A percentile compares a stretch with the other conserved stretches of the same genome.
Conservation (phyloP, 2,888 invertebrate genomes). For the Xylota sylvarum region DNA sequence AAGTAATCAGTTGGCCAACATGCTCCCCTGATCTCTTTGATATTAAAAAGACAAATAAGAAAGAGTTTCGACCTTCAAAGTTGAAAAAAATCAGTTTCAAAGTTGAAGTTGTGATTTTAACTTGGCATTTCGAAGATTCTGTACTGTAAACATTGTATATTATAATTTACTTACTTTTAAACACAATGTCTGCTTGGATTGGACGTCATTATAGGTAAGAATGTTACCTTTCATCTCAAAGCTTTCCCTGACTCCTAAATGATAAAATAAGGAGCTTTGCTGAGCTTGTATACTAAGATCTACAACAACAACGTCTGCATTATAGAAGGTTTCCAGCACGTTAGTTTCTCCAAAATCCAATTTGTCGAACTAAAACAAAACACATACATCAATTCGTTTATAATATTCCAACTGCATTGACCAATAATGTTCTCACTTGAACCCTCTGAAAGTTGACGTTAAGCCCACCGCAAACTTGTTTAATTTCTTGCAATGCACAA, state of each 20-base stretch:
- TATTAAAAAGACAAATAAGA: no score
- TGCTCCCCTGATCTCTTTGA: no score
- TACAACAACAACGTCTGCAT: constrained; percentile 98
- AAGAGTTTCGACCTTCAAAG: no score
- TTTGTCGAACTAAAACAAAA: constrained; percentile 93
- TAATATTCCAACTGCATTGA: neutral
- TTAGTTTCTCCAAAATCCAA: constrained; percentile 98
- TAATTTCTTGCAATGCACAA: constrained; percentile 93
- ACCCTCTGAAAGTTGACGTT: constrained; percentile 94
- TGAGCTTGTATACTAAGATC: constrained; percentile 96
- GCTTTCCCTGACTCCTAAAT: constrained; percentile 98
- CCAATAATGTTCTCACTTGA: constrained; percentile 87
- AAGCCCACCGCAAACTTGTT: constrained; percentile 91
- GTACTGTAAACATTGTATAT: no score
- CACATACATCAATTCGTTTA: neutral
- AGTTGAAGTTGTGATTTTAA: no score
- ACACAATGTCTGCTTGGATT: constrained; percentile 93
- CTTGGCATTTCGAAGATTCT: no score
- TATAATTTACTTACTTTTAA: constrained; percentile 89
- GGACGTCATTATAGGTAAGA: constrained; percentile 94
- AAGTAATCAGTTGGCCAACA: constrained; percentile 19
- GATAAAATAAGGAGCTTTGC: constrained; percentile 97
- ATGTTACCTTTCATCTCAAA: constrained; percentile 99
- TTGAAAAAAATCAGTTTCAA: no score
- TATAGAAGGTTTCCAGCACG: constrained; percentile 97